phyloP scores from a whole-genome alignment of 2,797 vertebrate genomes.

The Pseudochirops cupreus region DNA sequence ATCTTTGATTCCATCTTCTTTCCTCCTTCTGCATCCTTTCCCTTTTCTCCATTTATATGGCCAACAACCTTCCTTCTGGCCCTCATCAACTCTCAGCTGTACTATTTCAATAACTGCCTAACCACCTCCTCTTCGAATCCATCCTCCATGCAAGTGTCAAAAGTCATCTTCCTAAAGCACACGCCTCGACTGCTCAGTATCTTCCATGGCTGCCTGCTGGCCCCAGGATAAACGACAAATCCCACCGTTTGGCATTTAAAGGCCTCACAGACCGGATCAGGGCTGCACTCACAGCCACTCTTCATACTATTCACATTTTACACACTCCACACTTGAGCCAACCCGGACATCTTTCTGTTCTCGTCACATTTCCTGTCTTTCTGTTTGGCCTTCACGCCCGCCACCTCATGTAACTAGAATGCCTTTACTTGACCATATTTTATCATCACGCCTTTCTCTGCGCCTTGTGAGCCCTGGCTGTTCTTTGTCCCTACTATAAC shows the following conservation, averaged over 20 bases:
- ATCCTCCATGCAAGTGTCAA: neutral
- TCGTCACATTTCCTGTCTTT: neutral
- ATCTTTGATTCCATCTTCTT: neutral
- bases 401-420: neutral
- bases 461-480: neutral
- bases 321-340: neutral
- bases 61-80: neutral
- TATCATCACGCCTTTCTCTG: neutral
- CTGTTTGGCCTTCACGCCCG: neutral
- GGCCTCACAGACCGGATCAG: neutral
- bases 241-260: neutral
- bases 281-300: neutral
- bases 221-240: neutral
- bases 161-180: neutral
- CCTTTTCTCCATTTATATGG: neutral
- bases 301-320: neutral
- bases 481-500: neutral
- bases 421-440: neutral
- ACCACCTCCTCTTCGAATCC: neutral
- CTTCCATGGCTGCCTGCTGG: neutral
- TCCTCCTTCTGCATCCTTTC: neutral
- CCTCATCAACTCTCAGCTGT: neutral
- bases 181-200: neutral
- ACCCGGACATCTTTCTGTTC: neutral
- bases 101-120: neutral